Conservation (phyloP, 2,797 vertebrate species). For the Tangara arthus region DNA sequence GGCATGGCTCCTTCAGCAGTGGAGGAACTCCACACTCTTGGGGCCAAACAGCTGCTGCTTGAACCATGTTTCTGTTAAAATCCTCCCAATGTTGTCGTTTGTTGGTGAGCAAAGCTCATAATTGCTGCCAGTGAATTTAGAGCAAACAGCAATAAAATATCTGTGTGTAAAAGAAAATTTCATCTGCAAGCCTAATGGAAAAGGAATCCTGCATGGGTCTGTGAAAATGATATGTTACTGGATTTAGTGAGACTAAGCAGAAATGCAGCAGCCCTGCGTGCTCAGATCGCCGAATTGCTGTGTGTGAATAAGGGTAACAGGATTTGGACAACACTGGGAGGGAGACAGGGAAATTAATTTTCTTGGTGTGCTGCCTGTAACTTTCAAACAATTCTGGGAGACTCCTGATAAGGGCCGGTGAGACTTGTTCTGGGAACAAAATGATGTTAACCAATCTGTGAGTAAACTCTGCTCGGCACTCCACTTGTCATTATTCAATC, state of each 20-base stretch:
- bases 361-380: conserved; percentile 33
- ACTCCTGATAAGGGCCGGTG: conserved; percentile 43
- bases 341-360: conserved; percentile 42
- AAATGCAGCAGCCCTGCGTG: neutral
- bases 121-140: neutral
- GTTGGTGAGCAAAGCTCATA: neutral
- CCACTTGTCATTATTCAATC: conserved; percentile 43
- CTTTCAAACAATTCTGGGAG: conserved; percentile 35
- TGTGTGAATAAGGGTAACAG: conserved; percentile 9
- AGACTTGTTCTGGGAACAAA: conserved; percentile 47
- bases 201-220: neutral
- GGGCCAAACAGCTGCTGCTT: neutral
- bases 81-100: neutral
- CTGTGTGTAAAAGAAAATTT: neutral
- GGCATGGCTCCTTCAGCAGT: neutral
- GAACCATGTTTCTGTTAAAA: neutral
- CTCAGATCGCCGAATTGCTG: neutral
- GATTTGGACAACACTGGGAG: conserved; percentile 8
- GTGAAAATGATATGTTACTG: neutral
- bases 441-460: conserved; percentile 38
- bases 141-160: neutral
- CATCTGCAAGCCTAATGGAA: neutral
- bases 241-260: neutral
- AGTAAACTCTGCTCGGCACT: conserved; percentile 32
- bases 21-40: neutral